Percentiles rank a stretch among this genome's conserved stretches.
These are phyloP conservation scores for Acronicta alni DNA, from an alignment of 2,888 invertebrate genomes.

Conservation along the genomic window DNA sequence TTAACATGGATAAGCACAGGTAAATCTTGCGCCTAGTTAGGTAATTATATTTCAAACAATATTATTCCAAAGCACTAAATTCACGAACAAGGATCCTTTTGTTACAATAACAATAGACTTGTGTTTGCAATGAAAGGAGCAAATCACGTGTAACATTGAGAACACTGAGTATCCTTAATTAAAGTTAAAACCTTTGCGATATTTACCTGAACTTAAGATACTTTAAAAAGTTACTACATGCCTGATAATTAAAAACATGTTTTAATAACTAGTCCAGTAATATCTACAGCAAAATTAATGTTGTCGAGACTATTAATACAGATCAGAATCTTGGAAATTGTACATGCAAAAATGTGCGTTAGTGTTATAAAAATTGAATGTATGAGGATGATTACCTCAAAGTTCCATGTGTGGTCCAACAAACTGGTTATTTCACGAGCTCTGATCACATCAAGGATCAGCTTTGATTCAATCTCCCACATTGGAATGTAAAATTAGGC, in stretches of 20 bases:
- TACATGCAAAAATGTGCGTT: conserved; percentile 9
- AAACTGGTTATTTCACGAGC: conserved; percentile 42
- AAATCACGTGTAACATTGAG: conserved; percentile 1
- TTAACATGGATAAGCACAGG: too few species aligned
- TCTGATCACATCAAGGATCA: conserved; percentile 28
- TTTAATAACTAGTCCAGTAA: neutral
- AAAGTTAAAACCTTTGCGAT: neutral
- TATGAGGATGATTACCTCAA: conserved; percentile 22
- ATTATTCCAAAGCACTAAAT: neutral
- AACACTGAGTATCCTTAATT: neutral
- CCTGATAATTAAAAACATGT: neutral
- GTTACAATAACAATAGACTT: conserved; percentile 7
- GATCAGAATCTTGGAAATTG: conserved; percentile 22
- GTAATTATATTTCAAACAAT: conserved; percentile 1
- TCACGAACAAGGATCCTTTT: conserved; percentile 6
- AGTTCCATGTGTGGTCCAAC: conserved; percentile 44
- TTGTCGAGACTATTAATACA: neutral
- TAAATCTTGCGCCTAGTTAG: neutral
- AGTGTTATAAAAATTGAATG: conserved; percentile 27
- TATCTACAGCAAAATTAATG: neutral
- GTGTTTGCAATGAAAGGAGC: neutral
- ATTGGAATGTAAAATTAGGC: conserved; percentile 44
- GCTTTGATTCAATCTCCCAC: conserved; percentile 23
- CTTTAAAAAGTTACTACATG: neutral
- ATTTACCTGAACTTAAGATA: too few species aligned